Evolutionary conservation across 2,888 invertebrate genomes (phyloP), one percentile per base, ranked within the genome.

Genomic region (Nudaria mundana): DNA sequence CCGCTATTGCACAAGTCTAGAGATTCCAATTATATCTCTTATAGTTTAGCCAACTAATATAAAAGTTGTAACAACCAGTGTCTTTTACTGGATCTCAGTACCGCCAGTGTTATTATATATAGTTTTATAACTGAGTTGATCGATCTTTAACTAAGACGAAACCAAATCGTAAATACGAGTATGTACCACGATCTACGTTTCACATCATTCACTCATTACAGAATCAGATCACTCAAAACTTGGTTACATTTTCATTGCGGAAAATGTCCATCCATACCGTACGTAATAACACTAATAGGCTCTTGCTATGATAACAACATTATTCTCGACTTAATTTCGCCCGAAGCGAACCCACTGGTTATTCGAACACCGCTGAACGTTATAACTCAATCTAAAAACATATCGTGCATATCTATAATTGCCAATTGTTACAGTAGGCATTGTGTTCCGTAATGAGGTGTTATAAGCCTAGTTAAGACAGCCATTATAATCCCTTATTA

Each of bases 21-120:
- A 79, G 76, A 83, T 86, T 86, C 82, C 85, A 86, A 87, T 86
- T 84, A 85, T 79, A 84, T 79, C 76, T 73, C 78, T 72, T 76
- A 69, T 61, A 79, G 75, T 81, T 81, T 69, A 77, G 73, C 75
- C 68, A 84, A 83, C 79, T 85, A 81, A 75, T 81, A 84, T 84
- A 85, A 86, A 87, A 87, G 76, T 86, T 87, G 63, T 66, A 69
- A 75, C 71, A 69, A 62, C 75, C 67, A 66, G 69, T 76, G 75
- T 75, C 76, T 72, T 75, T 66, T 61, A 65, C 65, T 59, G 56
- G 59, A 56, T 62, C 62, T 64, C 52, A 66, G 61, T 56, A 45
- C 20, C 54, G 50, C 56, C 52, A 47, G 40, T 48, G 48, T 60
- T 56, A 60, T 57, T 47, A 62, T n/a, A 23, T n/a, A n/a, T n/a